These are phyloP conservation scores for Phaedon cochleariae DNA, from an alignment of 2,888 invertebrate genomes.

Conservation along the genomic window DNA sequence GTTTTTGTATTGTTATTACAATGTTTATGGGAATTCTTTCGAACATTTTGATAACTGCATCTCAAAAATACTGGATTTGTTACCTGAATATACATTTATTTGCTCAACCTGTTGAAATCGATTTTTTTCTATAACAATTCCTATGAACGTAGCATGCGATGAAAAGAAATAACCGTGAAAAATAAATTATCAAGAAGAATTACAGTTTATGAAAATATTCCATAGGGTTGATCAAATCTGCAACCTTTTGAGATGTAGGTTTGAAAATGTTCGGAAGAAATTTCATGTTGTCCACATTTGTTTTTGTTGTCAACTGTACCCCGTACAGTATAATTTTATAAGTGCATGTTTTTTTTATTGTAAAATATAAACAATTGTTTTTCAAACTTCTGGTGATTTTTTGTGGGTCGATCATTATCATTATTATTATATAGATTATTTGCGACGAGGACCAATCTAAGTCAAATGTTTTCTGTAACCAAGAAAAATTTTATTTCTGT, in stretches of 20 bases:
- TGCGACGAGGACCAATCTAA: constrained; percentile 28
- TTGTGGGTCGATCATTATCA: constrained; percentile 16
- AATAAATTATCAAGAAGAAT: no score
- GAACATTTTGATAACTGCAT: not conserved
- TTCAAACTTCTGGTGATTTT: constrained; percentile 22
- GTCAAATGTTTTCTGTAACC: constrained; percentile 19
- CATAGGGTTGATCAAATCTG: not conserved
- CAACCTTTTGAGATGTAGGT: not conserved
- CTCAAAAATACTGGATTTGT: no score
- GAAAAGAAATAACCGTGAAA: no score
- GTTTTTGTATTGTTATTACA: constrained; percentile 5
- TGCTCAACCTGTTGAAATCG: no score
- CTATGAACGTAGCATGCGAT: no score
- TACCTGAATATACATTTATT: no score
- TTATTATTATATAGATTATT: constrained; percentile 23
- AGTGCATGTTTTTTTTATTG: constrained; percentile 26
- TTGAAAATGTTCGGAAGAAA: not conserved
- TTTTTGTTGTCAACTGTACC: constrained; percentile 34
- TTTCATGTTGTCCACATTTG: constrained; percentile 15
- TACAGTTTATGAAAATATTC: no score
- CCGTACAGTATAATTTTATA: constrained; percentile 38
- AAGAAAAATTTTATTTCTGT: constrained; percentile 28
- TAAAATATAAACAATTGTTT: constrained; percentile 23
- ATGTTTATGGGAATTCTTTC: not conserved
- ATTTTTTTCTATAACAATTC: no score